Percentiles rank a stretch among this genome's conserved stretches.
Conservation (phyloP, 2,113 vertebrate species). For the Australoheros scitulus region DNA sequence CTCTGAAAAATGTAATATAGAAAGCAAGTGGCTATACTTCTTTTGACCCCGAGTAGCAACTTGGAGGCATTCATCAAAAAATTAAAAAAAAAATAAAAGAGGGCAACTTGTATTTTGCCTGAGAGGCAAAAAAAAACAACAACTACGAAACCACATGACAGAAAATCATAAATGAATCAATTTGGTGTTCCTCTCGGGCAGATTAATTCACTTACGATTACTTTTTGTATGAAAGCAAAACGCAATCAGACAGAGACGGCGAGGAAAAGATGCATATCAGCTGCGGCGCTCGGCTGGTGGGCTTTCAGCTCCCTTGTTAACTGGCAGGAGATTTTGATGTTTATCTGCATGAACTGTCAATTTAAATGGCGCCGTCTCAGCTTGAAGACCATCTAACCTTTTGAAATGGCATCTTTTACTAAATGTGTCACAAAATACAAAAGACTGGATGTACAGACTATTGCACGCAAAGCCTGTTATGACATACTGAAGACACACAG, state of each 20-base stretch:
- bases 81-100: background rate
- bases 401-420: constrained; percentile 6
- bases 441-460: background rate
- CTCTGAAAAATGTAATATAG: background rate
- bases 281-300: background rate
- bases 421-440: constrained; percentile 17
- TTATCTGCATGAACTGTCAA: constrained; percentile 9
- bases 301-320: background rate
- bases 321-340: background rate
- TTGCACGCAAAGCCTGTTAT: background rate
- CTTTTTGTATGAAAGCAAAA: constrained; percentile 4
- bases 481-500: background rate
- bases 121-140: background rate
- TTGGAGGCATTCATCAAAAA: background rate
- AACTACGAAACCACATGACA: background rate
- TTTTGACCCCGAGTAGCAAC: background rate
- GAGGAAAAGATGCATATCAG: constrained; percentile 14
- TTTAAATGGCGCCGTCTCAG: constrained; percentile 26
- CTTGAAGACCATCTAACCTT: background rate
- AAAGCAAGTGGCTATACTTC: background rate
- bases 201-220: background rate
- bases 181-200: background rate
- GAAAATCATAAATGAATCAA: background rate
- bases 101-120: background rate
- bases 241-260: background rate